Evolutionary conservation across 2,888 invertebrate species (phyloP).

Genomic region (Nycteola revayana): DNA sequence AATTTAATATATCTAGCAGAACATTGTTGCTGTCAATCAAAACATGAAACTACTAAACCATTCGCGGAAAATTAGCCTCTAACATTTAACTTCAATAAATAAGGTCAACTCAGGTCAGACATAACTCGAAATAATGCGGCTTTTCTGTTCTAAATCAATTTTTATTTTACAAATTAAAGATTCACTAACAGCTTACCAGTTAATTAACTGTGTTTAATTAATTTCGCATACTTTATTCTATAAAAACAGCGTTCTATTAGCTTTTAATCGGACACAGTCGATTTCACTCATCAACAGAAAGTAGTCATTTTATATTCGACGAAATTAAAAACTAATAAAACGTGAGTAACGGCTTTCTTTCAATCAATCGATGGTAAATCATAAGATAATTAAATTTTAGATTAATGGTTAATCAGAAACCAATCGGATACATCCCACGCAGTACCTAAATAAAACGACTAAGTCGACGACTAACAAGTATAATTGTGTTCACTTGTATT

Average conservation of each 20-base stretch:
- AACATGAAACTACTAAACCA: too few species aligned
- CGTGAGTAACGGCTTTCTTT: conserved; percentile 53
- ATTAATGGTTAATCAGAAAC: conserved; percentile 62
- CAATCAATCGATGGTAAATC: conserved; percentile 50
- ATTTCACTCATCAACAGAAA: conserved; percentile 25
- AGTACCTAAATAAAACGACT: conserved; percentile 4
- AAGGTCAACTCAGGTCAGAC: too few species aligned
- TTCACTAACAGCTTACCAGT: not conserved
- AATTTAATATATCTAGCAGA: too few species aligned
- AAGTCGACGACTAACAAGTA: not conserved
- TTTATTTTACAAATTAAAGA: too few species aligned
- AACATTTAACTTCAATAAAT: too few species aligned
- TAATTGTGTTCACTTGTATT: too few species aligned
- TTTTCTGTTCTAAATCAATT: too few species aligned
- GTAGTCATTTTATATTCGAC: conserved; percentile 20
- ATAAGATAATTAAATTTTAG: conserved; percentile 66
- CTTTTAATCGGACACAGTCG: conserved; percentile 15
- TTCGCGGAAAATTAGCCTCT: too few species aligned
- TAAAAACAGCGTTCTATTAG: conserved; percentile 2
- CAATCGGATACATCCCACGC: conserved; percentile 45
- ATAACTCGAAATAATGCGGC: too few species aligned
- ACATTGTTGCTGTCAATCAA: too few species aligned
- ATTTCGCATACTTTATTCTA: not conserved
- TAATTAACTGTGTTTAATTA: not conserved
- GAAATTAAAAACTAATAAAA: conserved; percentile 33